Percentiles rank a stretch among this genome's conserved stretches.
Evolutionary conservation across 1,140 invertebrate genomes (phyloP).

Genomic region (Psilanteris sp.): DNA sequence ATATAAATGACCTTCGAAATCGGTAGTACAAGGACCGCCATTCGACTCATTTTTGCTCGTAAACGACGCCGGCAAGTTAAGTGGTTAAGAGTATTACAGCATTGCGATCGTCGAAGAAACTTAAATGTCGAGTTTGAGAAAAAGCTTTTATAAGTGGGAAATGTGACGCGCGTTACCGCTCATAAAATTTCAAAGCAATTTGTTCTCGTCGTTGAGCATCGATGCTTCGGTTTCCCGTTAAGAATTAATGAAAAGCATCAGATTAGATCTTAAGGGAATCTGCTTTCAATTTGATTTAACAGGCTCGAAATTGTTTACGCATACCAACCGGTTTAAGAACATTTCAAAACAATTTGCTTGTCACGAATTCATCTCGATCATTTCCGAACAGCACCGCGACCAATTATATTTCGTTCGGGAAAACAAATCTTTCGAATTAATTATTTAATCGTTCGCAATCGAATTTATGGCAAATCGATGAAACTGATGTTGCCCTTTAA

Average conservation of each 20-base stretch:
- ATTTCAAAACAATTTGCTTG: no score
- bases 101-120: constrained; percentile 54
- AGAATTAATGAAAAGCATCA: constrained; percentile 26
- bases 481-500: no score
- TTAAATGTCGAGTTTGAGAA: constrained; percentile 71
- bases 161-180: constrained; percentile 56
- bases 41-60: constrained; percentile 35
- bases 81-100: constrained; percentile 68
- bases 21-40: constrained; percentile 30
- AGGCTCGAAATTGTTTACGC: no score
- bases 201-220: constrained; percentile 51
- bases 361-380: no score
- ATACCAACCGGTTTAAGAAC: no score
- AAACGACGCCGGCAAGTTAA: constrained; percentile 62
- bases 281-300: constrained; percentile 1
- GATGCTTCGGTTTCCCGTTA: constrained; percentile 58
- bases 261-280: constrained; percentile 9
- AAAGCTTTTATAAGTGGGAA: constrained; percentile 70
- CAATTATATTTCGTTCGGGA: no score
- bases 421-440: no score
- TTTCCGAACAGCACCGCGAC: no score
- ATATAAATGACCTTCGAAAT: constrained; percentile 36
- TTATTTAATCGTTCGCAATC: no score
- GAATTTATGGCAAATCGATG: no score
- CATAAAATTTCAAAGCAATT: constrained; percentile 75